phyloP scores from a whole-genome alignment of 2,113 vertebrate genomes.

The Poeciliopsis retropinna region DNA sequence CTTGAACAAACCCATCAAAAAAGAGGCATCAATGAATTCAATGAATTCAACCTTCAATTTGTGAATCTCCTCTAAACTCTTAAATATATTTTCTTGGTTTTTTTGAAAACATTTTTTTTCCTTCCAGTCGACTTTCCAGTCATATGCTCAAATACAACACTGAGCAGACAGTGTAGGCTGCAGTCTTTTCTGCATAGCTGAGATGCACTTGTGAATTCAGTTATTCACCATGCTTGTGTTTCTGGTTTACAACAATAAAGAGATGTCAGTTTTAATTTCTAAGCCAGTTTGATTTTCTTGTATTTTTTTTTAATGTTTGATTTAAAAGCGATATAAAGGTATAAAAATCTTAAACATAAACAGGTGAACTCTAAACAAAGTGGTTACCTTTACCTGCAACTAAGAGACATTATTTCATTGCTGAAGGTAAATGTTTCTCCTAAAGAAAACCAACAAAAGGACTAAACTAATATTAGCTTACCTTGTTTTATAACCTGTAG shows the following conservation, averaged over 20 bases:
- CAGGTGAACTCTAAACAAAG: background rate
- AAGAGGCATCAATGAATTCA: no score
- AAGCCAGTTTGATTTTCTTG: background rate
- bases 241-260: background rate
- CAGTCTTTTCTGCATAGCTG: no score
- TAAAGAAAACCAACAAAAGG: background rate
- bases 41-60: background rate
- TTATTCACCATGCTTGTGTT: background rate
- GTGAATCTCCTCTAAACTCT: background rate
- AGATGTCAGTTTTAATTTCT: constrained; percentile 15
- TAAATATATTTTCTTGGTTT: background rate
- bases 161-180: background rate
- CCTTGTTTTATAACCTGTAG: constrained; percentile 15
- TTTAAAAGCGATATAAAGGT: background rate
- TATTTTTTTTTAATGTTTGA: background rate
- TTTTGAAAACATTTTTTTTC: background rate
- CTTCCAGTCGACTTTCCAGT: background rate
- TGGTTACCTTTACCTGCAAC: constrained; percentile 9
- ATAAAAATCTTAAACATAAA: background rate
- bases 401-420: background rate
- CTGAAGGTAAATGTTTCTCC: no score
- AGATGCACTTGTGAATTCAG: no score
- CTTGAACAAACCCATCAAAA: no score
- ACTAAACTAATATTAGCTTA: background rate
- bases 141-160: background rate